Conservation (phyloP, 2,113 vertebrate species). For the Otocyon megalotis region DNA sequence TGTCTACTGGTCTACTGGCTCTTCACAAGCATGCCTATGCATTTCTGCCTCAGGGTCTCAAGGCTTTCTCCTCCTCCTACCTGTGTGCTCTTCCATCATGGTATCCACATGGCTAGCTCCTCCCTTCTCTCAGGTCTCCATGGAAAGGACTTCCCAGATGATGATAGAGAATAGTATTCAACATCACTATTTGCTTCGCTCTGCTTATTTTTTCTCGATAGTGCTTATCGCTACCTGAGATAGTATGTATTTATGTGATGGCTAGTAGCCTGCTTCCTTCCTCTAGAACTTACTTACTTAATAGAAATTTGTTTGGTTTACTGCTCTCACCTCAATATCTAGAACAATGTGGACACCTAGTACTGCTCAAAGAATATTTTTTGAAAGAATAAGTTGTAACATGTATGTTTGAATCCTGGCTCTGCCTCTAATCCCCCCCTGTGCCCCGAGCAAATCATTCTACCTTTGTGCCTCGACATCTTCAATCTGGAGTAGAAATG, state of each 20-base stretch:
- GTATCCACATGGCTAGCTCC: background rate
- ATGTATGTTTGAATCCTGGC: background rate
- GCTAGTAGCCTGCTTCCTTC: background rate
- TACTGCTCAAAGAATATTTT: conserved; percentile 43
- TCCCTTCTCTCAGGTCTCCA: background rate
- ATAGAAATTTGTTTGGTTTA: background rate
- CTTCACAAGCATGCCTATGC: background rate
- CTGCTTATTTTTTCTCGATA: background rate
- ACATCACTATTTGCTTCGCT: background rate
- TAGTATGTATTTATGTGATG: background rate
- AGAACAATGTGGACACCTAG: background rate
- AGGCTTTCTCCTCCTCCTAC: background rate
- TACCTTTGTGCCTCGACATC: background rate
- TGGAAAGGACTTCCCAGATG: background rate
- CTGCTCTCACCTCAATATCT: background rate
- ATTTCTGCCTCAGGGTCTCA: background rate
- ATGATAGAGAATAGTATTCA: background rate
- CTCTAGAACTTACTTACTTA: background rate
- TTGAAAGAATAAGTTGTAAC: background rate
- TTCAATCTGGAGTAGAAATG: background rate
- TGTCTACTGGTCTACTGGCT: background rate
- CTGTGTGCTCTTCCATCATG: no score
- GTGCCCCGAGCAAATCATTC: background rate
- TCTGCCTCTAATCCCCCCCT: background rate
- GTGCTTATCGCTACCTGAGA: background rate